These are phyloP conservation scores for Cyclopterus lumpus DNA, from an alignment of 2,797 vertebrate genomes.

Conservation along the genomic window DNA sequence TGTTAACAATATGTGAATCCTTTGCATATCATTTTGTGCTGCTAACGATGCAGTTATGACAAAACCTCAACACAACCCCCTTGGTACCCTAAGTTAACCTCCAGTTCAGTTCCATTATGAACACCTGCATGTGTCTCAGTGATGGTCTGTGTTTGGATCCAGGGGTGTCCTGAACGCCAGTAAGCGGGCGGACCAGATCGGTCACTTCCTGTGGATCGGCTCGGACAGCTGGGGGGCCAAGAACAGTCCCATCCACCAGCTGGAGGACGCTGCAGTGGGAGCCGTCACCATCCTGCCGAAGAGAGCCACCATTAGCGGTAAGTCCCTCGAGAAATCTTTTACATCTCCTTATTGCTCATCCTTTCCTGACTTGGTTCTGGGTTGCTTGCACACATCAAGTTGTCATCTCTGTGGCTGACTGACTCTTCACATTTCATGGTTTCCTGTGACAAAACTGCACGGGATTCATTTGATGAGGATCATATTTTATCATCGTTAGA, in stretches of 20 bases:
- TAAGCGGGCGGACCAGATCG: constrained; percentile 91
- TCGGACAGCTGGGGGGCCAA: constrained; percentile 98
- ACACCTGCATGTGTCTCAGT: background rate
- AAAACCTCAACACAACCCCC: too few relatives aligned
- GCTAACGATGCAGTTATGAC: too few relatives aligned
- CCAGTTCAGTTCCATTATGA: background rate
- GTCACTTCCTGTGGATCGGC: constrained; percentile 96
- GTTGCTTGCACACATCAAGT: background rate
- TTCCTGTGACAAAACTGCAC: constrained; percentile 7
- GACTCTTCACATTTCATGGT: background rate
- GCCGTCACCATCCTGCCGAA: constrained; percentile 96
- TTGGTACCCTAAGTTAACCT: too few relatives aligned
- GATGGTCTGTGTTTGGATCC: constrained; percentile 39
- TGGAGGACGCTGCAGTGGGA: constrained; percentile 92
- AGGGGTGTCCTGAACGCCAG: constrained; percentile 94
- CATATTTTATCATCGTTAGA: background rate
- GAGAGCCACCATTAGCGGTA: constrained; percentile 91
- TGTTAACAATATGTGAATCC: too few relatives aligned
- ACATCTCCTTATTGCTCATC: background rate
- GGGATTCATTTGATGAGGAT: constrained; percentile 18
- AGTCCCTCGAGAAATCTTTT: constrained; percentile 2
- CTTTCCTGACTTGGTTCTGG: background rate
- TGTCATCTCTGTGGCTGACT: constrained; percentile 4
- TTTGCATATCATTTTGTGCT: too few relatives aligned
- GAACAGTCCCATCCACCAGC: constrained; percentile 87